Evolutionary conservation across 2,113 vertebrate genomes (phyloP), one percentile per base, ranked within the genome.

Genomic region (Rhodinocichla rosea): DNA sequence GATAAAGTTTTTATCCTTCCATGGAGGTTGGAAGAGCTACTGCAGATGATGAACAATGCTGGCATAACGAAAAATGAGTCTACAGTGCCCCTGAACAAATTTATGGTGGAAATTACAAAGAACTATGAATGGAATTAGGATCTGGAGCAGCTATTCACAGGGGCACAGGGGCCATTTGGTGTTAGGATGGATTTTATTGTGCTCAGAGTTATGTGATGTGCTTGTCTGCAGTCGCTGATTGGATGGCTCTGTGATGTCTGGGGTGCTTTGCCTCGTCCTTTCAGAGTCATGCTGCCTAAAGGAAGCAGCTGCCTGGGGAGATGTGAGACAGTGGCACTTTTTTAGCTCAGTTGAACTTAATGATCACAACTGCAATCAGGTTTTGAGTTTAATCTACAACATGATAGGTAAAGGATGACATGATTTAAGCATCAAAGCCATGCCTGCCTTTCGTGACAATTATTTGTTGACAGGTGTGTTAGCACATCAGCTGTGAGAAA

Each of bases 341-440:
- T 94, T 91, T 75, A 96, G 62, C 53, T 75, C 15, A 53, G 64
- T 17, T 87, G 78, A 91, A 45, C 49, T 82, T 84, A 91, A 92
- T 93, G 90, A 83, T 96, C 53, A 49, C 33, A 64, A 23, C 53
- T 79, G 52, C 64, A 80, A 87, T 95, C 70, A 92, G 59, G 27
- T 50, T 95, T 89, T 92, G 74, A 91, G 59, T 92, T 94, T 94
- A 76, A 87, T 91, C 81, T 42, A 60, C 35, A 33, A 57, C 15
- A 21, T 32, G 45, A 68, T 79, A 45, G 40, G 70, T 35, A 85
- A 89, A 64, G 49, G 70, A 23, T 89, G 81, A 71, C 81, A 52
- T 73, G 83, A 89, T 82, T 89, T 85, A 94, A 64, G 26, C 40
- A 89, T 94, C 87, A 91, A 92, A 94, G 65, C 49, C 17, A 30